Evolutionary conservation across 2,797 vertebrate species (phyloP), one percentile per base, ranked within the genome.

Genomic region (Otus scops): DNA sequence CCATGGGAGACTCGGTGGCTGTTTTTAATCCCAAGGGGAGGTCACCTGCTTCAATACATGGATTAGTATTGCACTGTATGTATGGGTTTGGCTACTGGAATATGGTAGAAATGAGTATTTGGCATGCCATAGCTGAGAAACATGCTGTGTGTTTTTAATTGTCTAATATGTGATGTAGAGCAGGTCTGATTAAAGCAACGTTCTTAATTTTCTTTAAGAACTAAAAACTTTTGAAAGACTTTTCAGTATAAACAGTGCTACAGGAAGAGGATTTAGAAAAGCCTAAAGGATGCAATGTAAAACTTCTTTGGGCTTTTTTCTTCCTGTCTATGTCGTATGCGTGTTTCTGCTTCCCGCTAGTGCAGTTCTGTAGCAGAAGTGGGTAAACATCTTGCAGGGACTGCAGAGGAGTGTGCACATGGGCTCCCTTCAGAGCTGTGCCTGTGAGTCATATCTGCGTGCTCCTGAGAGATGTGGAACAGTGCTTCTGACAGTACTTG

Each of bases 331-430:
- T 60, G 38, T 61, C 36, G 2, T 3, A 21, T 70, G 28, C 4
- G 11, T 71, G 50, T 75, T 88, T 53, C 32, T 90, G 69, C 57
- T 76, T 78, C 41, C 23, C 81, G 34, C 50, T 67, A 54, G 86
- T 48, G 79, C 54, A 19, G 57, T 81, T 84, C 43, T 56, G 1
- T 84, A 88, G 79, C 76, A 84, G 69, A 27, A 73, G 28, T 16
- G 80, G 73, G 69, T 95, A 93, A 96, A 90, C 89, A 67, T 92
- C 89, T 81, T 95, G 47, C 90, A 93, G 94, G 88, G 89, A 90
- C 94, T 96, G 94, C 94, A 95, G 95, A 95, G 95, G 95, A 96
- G 89, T 81, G 73, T 81, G 93, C 95, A 92, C 88, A 94, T 90
- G 94, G 89, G 94, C 94, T 96, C 70, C 47, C 61, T 84, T 94